phyloP scores from a whole-genome alignment of 2,888 invertebrate genomes.

The Galerucella nymphaeae region DNA sequence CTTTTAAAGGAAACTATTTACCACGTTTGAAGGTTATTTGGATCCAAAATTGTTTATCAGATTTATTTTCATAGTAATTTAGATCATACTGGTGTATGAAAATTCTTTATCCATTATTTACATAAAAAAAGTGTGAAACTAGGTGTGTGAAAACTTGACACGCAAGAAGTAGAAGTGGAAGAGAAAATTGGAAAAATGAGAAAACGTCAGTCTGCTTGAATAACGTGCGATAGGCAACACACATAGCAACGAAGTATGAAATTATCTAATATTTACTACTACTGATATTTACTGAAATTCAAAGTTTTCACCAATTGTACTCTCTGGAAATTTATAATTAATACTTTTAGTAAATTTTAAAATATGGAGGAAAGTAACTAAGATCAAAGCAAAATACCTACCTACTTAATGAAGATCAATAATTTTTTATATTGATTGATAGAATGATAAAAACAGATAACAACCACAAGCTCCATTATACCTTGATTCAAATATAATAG shows the following conservation, averaged over 20 bases:
- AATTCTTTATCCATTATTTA: too few species aligned
- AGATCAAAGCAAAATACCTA: too few species aligned
- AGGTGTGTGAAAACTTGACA: too few species aligned
- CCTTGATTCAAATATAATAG: not conserved
- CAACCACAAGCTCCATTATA: not conserved
- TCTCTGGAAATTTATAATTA: not conserved
- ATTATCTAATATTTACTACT: not conserved
- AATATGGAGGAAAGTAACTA: too few species aligned
- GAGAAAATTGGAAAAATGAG: not conserved
- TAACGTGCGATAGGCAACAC: not conserved
- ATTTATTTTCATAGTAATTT: too few species aligned
- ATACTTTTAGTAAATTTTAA: too few species aligned
- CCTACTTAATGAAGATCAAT: too few species aligned
- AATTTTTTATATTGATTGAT: not conserved
- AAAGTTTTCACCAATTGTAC: not conserved
- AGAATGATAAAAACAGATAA: too few species aligned
- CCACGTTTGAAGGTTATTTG: not conserved
- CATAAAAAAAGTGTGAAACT: too few species aligned
- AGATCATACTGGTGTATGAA: too few species aligned
- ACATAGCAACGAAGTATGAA: not conserved
- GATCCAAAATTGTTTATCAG: not conserved
- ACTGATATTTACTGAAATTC: not conserved
- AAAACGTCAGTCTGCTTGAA: not conserved
- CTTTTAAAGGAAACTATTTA: not conserved
- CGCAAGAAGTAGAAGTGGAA: not conserved